Percentiles rank a stretch among this genome's conserved stretches.
phyloP scores from a whole-genome alignment of 2,113 vertebrate genomes.

The Protobothrops mucrosquamatus region DNA sequence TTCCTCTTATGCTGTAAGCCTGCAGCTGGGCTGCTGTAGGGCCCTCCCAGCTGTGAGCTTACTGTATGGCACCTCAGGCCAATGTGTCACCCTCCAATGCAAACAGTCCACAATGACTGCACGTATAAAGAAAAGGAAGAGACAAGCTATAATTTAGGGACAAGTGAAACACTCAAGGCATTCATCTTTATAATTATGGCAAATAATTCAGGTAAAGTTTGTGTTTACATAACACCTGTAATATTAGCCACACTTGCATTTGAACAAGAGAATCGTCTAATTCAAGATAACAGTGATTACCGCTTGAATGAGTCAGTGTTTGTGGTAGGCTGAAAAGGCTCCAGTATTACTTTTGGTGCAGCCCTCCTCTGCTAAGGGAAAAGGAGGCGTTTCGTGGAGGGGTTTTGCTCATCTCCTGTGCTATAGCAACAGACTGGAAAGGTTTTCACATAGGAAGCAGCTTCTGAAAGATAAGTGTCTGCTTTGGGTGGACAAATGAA shows the following conservation, averaged over 20 bases:
- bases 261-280: background rate
- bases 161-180: conserved; percentile 34
- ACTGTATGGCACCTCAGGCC: background rate
- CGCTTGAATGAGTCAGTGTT: background rate
- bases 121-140: conserved; percentile 47
- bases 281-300: background rate
- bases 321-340: background rate
- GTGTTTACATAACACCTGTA: conserved; percentile 46
- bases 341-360: background rate
- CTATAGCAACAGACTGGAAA: background rate
- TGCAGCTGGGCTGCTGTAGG: background rate
- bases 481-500: conserved; percentile 54
- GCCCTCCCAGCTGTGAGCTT: background rate
- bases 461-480: conserved; percentile 52
- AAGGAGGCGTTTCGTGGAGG: background rate
- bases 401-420: background rate
- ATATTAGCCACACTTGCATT: conserved; percentile 2
- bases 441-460: conserved; percentile 31
- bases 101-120: conserved; percentile 5
- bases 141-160: conserved; percentile 45
- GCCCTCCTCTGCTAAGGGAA: background rate
- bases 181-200: conserved; percentile 39
- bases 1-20: background rate
- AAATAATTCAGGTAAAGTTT: conserved; percentile 49
- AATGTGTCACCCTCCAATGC: fast-evolving